Evolutionary conservation across 2,797 vertebrate genomes (phyloP).

Genomic region (Craterocephalus amniculus): DNA sequence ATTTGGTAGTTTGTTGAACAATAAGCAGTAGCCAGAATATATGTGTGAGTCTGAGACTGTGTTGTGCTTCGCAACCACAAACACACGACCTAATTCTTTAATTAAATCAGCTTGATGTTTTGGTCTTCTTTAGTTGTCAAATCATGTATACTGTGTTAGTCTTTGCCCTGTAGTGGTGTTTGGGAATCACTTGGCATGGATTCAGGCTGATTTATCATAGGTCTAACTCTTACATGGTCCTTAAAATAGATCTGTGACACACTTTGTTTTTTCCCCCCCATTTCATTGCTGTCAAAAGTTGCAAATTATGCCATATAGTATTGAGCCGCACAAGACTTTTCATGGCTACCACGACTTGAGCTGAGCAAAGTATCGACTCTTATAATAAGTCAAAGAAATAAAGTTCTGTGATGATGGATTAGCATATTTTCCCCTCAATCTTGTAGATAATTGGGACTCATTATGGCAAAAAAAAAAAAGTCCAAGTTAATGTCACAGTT

Average conservation of each 20-base stretch:
- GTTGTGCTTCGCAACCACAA: conserved; percentile 45
- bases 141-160: conserved; percentile 28
- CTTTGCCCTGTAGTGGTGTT: conserved; percentile 25
- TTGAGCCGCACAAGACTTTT: not conserved
- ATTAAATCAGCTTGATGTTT: conserved; percentile 68
- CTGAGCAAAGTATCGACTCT: not conserved
- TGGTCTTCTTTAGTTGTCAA: conserved; percentile 44
- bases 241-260: conserved; percentile 26
- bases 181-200: conserved; percentile 14
- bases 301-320: not conserved
- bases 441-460: not conserved
- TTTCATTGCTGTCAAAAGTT: conserved; percentile 25
- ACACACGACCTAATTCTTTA: conserved; percentile 65
- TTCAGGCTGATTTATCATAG: conserved; percentile 26
- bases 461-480: too few relatives aligned
- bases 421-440: not conserved
- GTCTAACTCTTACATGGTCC: conserved; percentile 9
- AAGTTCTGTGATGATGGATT: not conserved
- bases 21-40: conserved; percentile 71
- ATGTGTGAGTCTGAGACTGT: conserved; percentile 37
- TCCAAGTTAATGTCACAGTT: not conserved
- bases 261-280: not conserved
- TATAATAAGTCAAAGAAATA: not conserved
- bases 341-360: too few relatives aligned
- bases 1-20: conserved; percentile 67